These are phyloP conservation scores for Drosophila trapezifrons DNA, from an alignment of 1,140 invertebrate genomes.

Conservation along the genomic window DNA sequence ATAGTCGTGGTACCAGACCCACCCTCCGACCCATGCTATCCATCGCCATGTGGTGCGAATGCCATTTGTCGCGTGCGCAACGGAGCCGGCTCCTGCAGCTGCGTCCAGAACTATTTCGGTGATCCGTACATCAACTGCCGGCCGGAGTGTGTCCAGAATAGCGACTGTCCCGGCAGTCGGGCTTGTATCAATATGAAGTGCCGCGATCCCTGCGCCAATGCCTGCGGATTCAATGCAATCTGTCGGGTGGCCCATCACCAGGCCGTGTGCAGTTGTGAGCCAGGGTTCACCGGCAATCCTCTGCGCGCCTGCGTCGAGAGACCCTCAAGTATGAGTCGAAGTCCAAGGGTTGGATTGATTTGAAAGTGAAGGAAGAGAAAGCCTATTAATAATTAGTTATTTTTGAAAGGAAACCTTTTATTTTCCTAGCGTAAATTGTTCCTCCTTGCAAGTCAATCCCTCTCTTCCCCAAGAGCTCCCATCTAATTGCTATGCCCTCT, in stretches of 20 bases:
- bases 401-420: too few relatives aligned
- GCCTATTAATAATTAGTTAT: too few relatives aligned
- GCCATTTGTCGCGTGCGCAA: slow-evolving; percentile 91
- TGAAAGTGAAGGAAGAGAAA: neutral
- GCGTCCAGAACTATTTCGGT: slow-evolving; percentile 91
- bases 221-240: slow-evolving; percentile 92
- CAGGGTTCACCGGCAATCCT: slow-evolving; percentile 91
- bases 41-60: slow-evolving; percentile 92
- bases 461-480: too few relatives aligned
- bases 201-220: slow-evolving; percentile 90
- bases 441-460: neutral
- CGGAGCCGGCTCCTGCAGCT: slow-evolving; percentile 91
- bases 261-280: slow-evolving; percentile 90
- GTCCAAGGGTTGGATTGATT: slow-evolving; percentile 11
- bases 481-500: slow-evolving; percentile 45
- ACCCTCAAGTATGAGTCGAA: slow-evolving; percentile 86
- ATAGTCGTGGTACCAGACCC: slow-evolving; percentile 79
- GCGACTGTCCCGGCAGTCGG: slow-evolving; percentile 89
- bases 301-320: slow-evolving; percentile 88
- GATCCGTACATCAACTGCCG: slow-evolving; percentile 92
- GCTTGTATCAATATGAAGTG: slow-evolving; percentile 94
- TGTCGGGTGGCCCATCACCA: slow-evolving; percentile 93
- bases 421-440: neutral
- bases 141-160: slow-evolving; percentile 92
- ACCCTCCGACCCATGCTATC: slow-evolving; percentile 88